phyloP scores from a whole-genome alignment of 2,797 vertebrate species.

The Melopsittacus undulatus region DNA sequence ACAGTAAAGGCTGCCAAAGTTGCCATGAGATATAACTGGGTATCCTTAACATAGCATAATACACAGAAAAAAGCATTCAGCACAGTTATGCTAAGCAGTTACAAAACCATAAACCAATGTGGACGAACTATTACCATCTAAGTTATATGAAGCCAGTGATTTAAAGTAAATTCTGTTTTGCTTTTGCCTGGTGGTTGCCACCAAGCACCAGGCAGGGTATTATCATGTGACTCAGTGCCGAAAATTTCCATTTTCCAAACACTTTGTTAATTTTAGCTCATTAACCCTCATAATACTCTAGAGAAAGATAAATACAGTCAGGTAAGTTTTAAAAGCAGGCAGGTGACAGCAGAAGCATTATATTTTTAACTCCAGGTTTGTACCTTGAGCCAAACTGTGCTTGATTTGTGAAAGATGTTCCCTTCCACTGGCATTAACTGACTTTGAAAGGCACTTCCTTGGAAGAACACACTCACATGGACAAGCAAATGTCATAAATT shows the following conservation, averaged over 20 bases:
- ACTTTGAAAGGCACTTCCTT: background rate
- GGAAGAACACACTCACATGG: background rate
- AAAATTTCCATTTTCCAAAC: background rate
- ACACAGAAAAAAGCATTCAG: background rate
- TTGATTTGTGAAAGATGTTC: background rate
- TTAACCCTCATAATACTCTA: background rate
- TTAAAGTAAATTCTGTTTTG: background rate
- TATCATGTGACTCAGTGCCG: background rate
- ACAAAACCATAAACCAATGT: background rate
- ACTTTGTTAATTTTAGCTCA: background rate
- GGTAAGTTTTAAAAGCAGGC: background rate
- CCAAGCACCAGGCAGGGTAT: background rate
- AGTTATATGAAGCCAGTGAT: background rate
- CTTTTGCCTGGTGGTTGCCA: background rate
- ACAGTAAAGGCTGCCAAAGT: background rate
- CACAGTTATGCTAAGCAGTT: background rate
- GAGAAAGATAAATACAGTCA: background rate
- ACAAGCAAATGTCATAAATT: background rate
- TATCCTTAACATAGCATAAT: background rate
- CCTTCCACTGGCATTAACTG: background rate
- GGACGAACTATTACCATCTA: background rate
- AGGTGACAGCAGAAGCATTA: background rate
- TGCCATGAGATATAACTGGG: background rate
- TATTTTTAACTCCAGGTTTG: background rate
- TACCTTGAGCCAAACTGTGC: background rate